phyloP scores from a whole-genome alignment of 92 coral and sea anemone genomes.

The Meandrina meandrites region DNA sequence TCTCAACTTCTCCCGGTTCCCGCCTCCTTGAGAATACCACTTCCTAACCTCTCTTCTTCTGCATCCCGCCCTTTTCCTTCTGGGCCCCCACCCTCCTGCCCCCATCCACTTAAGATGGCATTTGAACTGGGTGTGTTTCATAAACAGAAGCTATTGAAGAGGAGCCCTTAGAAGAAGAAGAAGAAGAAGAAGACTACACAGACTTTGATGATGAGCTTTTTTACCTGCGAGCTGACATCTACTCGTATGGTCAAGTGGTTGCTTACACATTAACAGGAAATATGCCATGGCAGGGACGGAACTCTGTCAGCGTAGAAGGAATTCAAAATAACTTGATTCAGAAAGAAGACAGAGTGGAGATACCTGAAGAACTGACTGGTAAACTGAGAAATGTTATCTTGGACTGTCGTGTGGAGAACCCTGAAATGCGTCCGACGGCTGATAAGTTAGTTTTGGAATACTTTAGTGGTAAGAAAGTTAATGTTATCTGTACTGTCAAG shows the following conservation, averaged over 20 bases:
- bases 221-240: constrained; percentile 82
- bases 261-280: constrained; percentile 87
- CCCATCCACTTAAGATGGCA: too few relatives aligned
- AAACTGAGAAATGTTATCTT: constrained; percentile 55
- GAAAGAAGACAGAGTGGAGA: constrained; percentile 56
- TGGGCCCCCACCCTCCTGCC: too few relatives aligned
- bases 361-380: constrained; percentile 77
- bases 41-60: too few relatives aligned
- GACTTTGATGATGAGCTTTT: constrained; percentile 42
- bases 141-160: constrained; percentile 18
- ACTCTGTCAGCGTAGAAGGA: constrained; percentile 65
- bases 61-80: too few relatives aligned
- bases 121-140: background rate
- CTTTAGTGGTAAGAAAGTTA: constrained; percentile 63
- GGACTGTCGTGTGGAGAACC: constrained; percentile 57
- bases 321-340: constrained; percentile 39
- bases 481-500: too few relatives aligned
- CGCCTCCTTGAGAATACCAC: too few relatives aligned
- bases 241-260: constrained; percentile 90
- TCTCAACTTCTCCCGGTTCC: too few relatives aligned
- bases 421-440: constrained; percentile 67
- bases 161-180: constrained; percentile 13
- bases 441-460: constrained; percentile 50
- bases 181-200: constrained; percentile 14
- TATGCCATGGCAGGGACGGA: constrained; percentile 74